phyloP scores from a whole-genome alignment of 2,888 invertebrate species.

The Apeira syringaria region DNA sequence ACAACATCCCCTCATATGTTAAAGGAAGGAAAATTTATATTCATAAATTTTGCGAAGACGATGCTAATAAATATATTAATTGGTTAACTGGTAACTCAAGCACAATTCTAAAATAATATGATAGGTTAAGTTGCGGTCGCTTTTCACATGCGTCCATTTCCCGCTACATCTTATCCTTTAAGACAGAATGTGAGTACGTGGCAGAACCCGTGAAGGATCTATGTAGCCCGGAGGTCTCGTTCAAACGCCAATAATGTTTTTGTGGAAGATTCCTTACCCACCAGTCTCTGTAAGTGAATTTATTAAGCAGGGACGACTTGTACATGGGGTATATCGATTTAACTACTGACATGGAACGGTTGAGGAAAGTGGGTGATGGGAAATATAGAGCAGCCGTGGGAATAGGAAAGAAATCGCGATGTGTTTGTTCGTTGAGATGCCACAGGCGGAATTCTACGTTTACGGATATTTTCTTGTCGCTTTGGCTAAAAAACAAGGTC shows the following conservation, averaged over 20 bases:
- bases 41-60: too few relatives aligned
- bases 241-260: constrained; percentile 75
- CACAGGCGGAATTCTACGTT: too few relatives aligned
- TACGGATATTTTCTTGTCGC: too few relatives aligned
- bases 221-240: constrained; percentile 79
- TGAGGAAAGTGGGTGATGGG: not conserved
- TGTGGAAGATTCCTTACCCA: constrained; percentile 60
- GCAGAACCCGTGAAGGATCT: constrained; percentile 60
- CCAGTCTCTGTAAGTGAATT: constrained; percentile 58
- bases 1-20: too few relatives aligned
- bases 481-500: too few relatives aligned
- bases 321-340: constrained; percentile 13
- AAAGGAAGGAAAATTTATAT: too few relatives aligned
- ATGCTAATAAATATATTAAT: too few relatives aligned
- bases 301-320: constrained; percentile 39
- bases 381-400: not conserved
- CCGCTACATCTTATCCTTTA: constrained; percentile 30
- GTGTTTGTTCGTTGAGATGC: too few relatives aligned
- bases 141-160: too few relatives aligned
- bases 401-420: not conserved
- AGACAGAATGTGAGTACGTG: constrained; percentile 31
- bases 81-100: too few relatives aligned
- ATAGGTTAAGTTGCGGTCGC: too few relatives aligned
- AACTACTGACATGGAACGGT: constrained; percentile 7
- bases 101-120: too few relatives aligned